Percentiles rank a stretch among this genome's conserved stretches.
phyloP scores from a whole-genome alignment of 37 sponge, comb jelly and placozoan genomes.

The Mnemiopsis leidyi region DNA sequence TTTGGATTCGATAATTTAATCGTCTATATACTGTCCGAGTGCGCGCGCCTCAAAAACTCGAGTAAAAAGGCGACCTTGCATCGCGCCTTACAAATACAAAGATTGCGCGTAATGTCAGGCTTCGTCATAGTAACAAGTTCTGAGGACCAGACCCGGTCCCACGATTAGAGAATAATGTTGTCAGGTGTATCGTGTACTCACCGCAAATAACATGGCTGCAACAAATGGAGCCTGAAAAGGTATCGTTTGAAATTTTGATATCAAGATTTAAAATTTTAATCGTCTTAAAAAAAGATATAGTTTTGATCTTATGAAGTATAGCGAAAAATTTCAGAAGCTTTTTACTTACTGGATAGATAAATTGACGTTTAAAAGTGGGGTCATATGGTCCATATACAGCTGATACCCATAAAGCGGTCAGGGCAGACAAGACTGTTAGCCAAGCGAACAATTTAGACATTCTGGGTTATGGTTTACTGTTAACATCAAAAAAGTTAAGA shows the following conservation, averaged over 20 bases:
- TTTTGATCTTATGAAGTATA: not conserved
- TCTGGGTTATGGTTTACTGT: no score
- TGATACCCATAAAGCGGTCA: slow-evolving; percentile 19
- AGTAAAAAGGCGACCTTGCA: not conserved
- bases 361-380: slow-evolving; percentile 40
- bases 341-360: slow-evolving; percentile 46
- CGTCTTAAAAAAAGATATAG: not conserved
- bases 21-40: not conserved
- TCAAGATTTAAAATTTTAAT: not conserved
- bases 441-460: slow-evolving; percentile 41
- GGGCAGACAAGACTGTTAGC: slow-evolving; percentile 15
- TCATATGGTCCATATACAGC: slow-evolving; percentile 59
- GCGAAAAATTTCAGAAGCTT: not conserved
- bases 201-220: not conserved
- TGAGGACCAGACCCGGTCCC: no score
- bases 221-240: slow-evolving; percentile 1
- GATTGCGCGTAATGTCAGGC: not conserved
- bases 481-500: no score
- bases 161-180: no score
- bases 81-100: not conserved
- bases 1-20: no score
- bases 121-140: not conserved
- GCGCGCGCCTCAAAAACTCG: not conserved
- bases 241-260: not conserved
- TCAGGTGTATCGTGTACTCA: no score